Evolutionary conservation across 2,888 invertebrate species (phyloP).

Genomic region (Cheilosia scutellata): DNA sequence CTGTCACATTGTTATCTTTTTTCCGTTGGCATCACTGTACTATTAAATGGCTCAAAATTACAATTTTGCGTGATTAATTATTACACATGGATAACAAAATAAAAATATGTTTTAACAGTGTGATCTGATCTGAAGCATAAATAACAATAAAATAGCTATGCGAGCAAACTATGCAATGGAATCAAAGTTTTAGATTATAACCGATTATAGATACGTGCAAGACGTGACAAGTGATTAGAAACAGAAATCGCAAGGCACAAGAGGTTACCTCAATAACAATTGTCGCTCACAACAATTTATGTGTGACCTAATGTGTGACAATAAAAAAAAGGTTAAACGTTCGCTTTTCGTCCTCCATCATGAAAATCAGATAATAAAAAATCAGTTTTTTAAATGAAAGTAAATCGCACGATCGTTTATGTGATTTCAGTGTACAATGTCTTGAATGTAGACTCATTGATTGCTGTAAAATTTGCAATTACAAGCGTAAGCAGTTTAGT

Average conservation of each 20-base stretch:
- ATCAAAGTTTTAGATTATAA: constrained; percentile 1
- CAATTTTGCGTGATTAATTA: too few species aligned
- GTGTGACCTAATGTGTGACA: not conserved
- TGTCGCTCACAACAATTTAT: constrained; percentile 9
- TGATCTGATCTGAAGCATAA: too few species aligned
- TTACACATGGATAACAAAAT: too few species aligned
- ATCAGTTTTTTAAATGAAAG: not conserved
- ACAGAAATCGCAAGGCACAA: not conserved
- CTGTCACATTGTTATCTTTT: too few species aligned
- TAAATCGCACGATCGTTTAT: constrained; percentile 20
- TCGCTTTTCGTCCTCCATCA: not conserved
- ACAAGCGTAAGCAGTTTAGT: not conserved
- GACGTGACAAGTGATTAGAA: constrained; percentile 26
- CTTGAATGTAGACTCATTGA: not conserved
- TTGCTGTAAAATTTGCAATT: not conserved
- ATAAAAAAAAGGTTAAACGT: constrained; percentile 33
- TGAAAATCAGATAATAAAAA: constrained; percentile 27
- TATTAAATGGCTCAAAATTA: too few species aligned
- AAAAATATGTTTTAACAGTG: too few species aligned
- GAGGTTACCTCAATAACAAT: constrained; percentile 22
- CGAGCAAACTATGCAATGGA: not conserved
- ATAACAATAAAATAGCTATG: too few species aligned
- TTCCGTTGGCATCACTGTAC: too few species aligned
- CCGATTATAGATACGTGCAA: constrained; percentile 3
- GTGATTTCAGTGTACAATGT: constrained; percentile 13